Evolutionary conservation across 2,888 invertebrate genomes (phyloP), one percentile per base, ranked within the genome.

Genomic region (Synergus japonicus): DNA sequence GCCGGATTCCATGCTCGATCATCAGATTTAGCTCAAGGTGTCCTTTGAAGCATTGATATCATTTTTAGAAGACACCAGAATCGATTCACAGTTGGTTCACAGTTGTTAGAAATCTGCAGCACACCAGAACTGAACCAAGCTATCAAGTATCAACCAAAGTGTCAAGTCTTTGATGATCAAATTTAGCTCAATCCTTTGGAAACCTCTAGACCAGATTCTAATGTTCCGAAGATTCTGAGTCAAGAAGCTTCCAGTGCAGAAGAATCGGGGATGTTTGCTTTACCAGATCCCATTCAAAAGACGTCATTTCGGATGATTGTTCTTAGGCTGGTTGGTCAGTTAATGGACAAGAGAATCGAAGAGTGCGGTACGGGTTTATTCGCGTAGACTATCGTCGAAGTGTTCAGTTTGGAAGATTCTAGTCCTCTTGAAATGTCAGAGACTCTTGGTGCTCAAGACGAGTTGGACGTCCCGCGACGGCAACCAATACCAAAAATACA

Each of bases 391-490:
- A 15, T n/a, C 10, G 10, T 41, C 4, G 41, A 4, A 43, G 43
- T 66, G 66, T 41, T 44, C 4, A 7, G n/a, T 54, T 18, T 1
- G 37, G n/a, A 73, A 73, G 29, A 73, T 54, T 49, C 67, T 46
- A 44, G 49, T 49, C 46, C 18, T 13, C 10, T 76, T 43, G 63
- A 76, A 76, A 76, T 58, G 73, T 76, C 73, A 58, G 76, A 76
- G 76, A 76, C 76, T 76, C 60, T 43, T 44, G 46, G 44, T 44
- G 63, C 41, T 37, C 54, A 73, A 73, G 54, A 69, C 29, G 46
- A 22, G 49, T 69, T 49, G 69, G 69, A 18, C 54, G 73, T 73
- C 54, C 54, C 37, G 73, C 73, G 73, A 73, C 73, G 73, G 54
- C 41, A 73, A 73, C 29, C 46, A 10, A 73, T 67, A 67, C 44